A percentile compares a stretch with the other conserved stretches of the same genome.
Conservation (phyloP, 2,797 vertebrate species). For the Basileuterus tristriatus region DNA sequence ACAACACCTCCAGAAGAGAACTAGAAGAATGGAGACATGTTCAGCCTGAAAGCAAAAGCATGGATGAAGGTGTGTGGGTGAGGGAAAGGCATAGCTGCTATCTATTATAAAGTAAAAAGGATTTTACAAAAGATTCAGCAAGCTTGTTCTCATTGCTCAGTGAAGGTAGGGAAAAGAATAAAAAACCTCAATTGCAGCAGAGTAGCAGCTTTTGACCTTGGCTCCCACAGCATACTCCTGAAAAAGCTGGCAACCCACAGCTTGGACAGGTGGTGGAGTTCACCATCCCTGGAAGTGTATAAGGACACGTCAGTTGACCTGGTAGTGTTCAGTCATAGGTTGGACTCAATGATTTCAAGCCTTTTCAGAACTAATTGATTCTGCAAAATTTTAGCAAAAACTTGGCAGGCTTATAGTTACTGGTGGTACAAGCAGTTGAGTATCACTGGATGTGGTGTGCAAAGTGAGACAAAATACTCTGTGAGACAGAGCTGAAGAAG, state of each 20-base stretch:
- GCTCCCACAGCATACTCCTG: not conserved
- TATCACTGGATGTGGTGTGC: not conserved
- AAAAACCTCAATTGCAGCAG: not conserved
- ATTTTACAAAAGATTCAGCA: not conserved
- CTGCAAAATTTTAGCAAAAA: not conserved
- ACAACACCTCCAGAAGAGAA: not conserved
- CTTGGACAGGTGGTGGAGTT: not conserved
- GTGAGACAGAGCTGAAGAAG: not conserved
- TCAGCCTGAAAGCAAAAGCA: not conserved
- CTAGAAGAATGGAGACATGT: fast-evolving
- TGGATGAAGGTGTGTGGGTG: not conserved
- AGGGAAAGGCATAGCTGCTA: not conserved
- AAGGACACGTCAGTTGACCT: not conserved
- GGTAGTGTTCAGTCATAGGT: fast-evolving
- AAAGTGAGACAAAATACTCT: not conserved
- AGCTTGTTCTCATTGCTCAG: not conserved
- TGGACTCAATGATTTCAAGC: not conserved
- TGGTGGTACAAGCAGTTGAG: not conserved
- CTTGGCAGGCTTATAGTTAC: not conserved
- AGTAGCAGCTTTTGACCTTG: not conserved
- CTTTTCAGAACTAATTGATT: not conserved
- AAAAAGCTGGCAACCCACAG: not conserved
- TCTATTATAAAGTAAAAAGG: not conserved
- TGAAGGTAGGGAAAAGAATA: not conserved
- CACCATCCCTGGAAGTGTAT: not conserved